Percentiles rank a stretch among this genome's conserved stretches.
Evolutionary conservation across 2,888 invertebrate genomes (phyloP).

Genomic region (Crocallis elinguaria): DNA sequence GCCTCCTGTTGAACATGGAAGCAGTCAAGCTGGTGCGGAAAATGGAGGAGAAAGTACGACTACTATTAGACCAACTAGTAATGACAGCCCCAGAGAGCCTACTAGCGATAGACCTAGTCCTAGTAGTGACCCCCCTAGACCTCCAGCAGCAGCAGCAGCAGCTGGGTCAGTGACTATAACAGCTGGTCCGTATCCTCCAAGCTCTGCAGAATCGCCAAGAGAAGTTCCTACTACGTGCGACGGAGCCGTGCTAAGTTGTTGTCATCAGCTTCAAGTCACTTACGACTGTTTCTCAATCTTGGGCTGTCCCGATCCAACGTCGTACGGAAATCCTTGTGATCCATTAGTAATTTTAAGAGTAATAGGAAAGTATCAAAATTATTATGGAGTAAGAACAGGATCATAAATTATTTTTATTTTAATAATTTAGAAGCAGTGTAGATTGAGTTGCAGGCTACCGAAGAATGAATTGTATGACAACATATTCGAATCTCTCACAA

Average conservation of each 20-base stretch:
- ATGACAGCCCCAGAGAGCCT: slow-evolving; percentile 13
- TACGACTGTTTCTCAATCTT: slow-evolving; percentile 62
- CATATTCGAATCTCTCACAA: no score
- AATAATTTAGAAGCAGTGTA: neutral
- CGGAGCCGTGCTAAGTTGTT: slow-evolving; percentile 66
- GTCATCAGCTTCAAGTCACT: slow-evolving; percentile 57
- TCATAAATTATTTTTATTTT: slow-evolving; percentile 28
- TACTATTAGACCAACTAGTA: slow-evolving; percentile 8
- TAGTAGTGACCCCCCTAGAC: neutral
- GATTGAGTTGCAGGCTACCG: neutral
- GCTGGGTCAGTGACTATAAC: neutral
- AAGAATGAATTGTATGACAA: neutral
- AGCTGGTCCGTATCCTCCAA: slow-evolving; percentile 21
- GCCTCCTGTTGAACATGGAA: slow-evolving; percentile 65
- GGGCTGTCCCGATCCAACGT: slow-evolving; percentile 76
- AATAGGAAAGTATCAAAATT: slow-evolving; percentile 59
- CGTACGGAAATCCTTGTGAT: slow-evolving; percentile 64
- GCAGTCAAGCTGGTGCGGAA: slow-evolving; percentile 45
- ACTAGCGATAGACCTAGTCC: neutral
- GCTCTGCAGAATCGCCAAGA: slow-evolving; percentile 14
- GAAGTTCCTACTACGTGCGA: slow-evolving; percentile 58
- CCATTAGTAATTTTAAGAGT: slow-evolving; percentile 53
- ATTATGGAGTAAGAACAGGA: slow-evolving; percentile 54
- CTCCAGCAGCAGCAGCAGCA: neutral
- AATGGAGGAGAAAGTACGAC: slow-evolving; percentile 19